A percentile compares a stretch with the other conserved stretches of the same genome.
These are phyloP conservation scores for Leptinotarsa haldemani DNA, from an alignment of 2,888 invertebrate genomes.

Conservation along the genomic window DNA sequence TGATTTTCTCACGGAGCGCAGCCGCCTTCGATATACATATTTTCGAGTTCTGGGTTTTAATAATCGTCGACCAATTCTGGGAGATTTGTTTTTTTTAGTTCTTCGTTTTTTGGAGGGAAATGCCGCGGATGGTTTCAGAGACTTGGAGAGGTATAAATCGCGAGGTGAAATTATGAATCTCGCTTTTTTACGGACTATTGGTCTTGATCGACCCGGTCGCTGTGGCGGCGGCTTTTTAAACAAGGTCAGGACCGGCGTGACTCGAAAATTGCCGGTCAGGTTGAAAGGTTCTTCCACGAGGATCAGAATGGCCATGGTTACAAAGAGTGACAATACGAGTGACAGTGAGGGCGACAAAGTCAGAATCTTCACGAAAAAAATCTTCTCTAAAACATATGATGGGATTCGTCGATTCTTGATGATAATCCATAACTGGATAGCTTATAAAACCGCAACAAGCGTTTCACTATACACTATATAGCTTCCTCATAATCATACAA, in stretches of 20 bases:
- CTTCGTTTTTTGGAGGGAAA: conserved; percentile 20
- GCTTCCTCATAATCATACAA: no score
- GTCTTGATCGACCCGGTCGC: conserved; percentile 12
- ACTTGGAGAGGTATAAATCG: conserved; percentile 17
- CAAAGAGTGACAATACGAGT: no score
- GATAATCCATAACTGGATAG: no score
- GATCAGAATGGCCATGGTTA: background rate
- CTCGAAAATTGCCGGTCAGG: background rate
- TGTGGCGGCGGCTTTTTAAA: background rate
- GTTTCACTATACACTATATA: no score
- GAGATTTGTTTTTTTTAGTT: background rate
- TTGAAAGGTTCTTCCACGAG: background rate
- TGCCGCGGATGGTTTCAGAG: conserved; percentile 22
- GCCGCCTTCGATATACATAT: conserved; percentile 50
- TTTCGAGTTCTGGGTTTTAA: conserved; percentile 13
- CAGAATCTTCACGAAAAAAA: no score
- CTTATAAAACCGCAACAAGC: no score
- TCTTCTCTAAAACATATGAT: no score
- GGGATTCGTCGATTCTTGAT: no score
- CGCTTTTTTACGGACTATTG: conserved; percentile 20
- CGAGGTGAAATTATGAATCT: conserved; percentile 21
- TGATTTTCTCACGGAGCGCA: conserved; percentile 62
- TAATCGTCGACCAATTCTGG: conserved; percentile 5
- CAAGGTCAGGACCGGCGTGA: conserved; percentile 11
- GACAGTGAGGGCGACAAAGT: no score